Percentiles rank a stretch among this genome's conserved stretches.
Evolutionary conservation across 2,797 vertebrate species (phyloP).

Genomic region (Onychomys leucogaster): DNA sequence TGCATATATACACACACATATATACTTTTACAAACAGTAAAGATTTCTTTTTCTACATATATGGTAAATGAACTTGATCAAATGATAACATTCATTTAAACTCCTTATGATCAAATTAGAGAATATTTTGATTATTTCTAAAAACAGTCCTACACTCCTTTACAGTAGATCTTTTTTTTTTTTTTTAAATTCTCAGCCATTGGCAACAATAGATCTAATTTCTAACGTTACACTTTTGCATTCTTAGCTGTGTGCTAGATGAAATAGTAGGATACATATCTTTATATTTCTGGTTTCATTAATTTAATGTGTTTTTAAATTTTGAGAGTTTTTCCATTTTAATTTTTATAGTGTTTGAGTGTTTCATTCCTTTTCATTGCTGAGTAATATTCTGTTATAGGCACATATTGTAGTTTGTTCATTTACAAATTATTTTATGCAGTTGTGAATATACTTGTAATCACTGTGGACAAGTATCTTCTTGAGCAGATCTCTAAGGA

Average conservation of each 20-base stretch:
- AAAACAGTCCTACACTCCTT: background rate
- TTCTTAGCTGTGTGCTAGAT: background rate
- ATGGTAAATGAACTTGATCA: background rate
- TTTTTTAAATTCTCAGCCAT: background rate
- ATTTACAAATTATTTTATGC: background rate
- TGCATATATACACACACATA: background rate
- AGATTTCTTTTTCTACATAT: background rate
- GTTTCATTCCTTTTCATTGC: conserved; percentile 21
- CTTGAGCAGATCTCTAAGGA: background rate
- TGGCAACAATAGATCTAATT: background rate
- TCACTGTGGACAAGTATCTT: background rate
- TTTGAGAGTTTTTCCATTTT: background rate
- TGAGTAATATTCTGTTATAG: background rate
- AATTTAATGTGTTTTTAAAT: background rate
- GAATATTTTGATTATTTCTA: background rate
- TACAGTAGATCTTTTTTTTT: background rate
- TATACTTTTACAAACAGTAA: background rate
- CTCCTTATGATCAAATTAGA: background rate
- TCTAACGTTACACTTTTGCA: background rate
- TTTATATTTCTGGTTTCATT: background rate
- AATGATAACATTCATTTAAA: background rate
- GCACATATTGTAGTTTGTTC: background rate
- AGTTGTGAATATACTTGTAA: background rate
- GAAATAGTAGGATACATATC: background rate
- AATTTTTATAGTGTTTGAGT: background rate